These are phyloP conservation scores for Oreamnos americanus DNA, from an alignment of 2,113 vertebrate genomes.

Conservation along the genomic window DNA sequence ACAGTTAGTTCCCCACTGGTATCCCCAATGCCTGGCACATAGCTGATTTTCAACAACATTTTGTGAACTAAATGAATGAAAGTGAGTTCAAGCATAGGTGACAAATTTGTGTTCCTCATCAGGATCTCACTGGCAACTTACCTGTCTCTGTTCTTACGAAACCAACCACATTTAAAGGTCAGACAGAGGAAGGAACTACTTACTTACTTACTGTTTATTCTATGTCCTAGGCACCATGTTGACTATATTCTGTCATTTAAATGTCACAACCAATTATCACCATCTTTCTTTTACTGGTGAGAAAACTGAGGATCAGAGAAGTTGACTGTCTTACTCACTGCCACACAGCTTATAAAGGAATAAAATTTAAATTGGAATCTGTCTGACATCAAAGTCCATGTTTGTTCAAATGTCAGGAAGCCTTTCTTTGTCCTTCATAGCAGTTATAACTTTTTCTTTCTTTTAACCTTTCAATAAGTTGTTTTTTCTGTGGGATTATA, in stretches of 20 bases:
- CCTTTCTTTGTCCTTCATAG: neutral
- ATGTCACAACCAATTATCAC: neutral
- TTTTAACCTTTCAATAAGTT: neutral
- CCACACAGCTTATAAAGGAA: neutral
- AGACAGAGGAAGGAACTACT: neutral
- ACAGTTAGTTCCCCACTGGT: neutral
- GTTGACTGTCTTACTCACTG: neutral
- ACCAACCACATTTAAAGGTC: neutral
- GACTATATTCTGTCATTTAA: neutral
- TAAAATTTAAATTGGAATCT: neutral
- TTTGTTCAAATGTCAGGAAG: neutral
- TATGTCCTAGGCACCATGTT: neutral
- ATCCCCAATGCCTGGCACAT: neutral
- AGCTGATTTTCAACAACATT: neutral
- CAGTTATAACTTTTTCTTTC: neutral
- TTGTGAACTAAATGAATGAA: neutral
- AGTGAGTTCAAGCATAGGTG: neutral
- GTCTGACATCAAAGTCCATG: neutral
- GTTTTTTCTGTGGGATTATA: neutral
- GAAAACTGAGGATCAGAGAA: neutral
- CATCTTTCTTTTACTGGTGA: neutral
- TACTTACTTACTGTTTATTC: neutral
- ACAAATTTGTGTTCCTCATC: neutral
- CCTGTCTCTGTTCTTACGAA: neutral
- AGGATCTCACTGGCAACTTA: neutral